A percentile compares a stretch with the other conserved stretches of the same genome.
These are phyloP conservation scores for Bilobella aurantiaca DNA, from an alignment of 1,140 invertebrate genomes.

Conservation along the genomic window DNA sequence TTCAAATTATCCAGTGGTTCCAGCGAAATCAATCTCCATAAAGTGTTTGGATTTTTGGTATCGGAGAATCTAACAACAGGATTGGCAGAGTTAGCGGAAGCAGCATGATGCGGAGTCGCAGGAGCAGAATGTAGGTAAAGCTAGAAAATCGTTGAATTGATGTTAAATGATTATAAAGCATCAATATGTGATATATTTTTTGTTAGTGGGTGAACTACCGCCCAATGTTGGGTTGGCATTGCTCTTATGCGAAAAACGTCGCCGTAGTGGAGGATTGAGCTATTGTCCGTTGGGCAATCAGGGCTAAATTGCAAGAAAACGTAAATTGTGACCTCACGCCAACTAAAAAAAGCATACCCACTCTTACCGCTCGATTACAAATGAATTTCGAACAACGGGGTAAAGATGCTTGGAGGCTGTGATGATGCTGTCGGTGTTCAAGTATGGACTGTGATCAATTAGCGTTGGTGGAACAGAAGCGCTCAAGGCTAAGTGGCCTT, in stretches of 20 bases:
- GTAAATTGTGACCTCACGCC: not conserved
- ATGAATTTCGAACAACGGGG: slow-evolving; percentile 31
- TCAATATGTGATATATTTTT: not conserved
- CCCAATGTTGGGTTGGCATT: slow-evolving; percentile 27
- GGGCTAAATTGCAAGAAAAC: slow-evolving; percentile 10
- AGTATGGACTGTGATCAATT: slow-evolving; percentile 23
- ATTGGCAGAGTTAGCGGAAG: slow-evolving; percentile 25
- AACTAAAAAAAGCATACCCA: not conserved
- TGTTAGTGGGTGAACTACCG: slow-evolving; percentile 11
- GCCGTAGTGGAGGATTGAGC: slow-evolving; percentile 21
- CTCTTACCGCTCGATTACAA: slow-evolving; percentile 29
- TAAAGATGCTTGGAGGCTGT: slow-evolving; percentile 24
- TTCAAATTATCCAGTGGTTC: slow-evolving; percentile 11
- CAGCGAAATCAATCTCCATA: slow-evolving; percentile 26
- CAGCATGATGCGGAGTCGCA: slow-evolving; percentile 22
- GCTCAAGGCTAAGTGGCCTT: slow-evolving; percentile 24
- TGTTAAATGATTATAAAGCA: not conserved
- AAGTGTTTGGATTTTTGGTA: slow-evolving; percentile 21
- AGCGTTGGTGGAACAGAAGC: slow-evolving; percentile 23
- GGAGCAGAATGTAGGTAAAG: slow-evolving; percentile 29
- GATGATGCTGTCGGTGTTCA: slow-evolving; percentile 30
- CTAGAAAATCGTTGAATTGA: slow-evolving; percentile 8
- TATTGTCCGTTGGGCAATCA: slow-evolving; percentile 16
- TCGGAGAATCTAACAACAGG: slow-evolving; percentile 30
- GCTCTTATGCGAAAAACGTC: slow-evolving; percentile 31